Base-by-base conservation (phyloP, 2,113 vertebrate genomes). In the Hemicordylus capensis region DNA sequence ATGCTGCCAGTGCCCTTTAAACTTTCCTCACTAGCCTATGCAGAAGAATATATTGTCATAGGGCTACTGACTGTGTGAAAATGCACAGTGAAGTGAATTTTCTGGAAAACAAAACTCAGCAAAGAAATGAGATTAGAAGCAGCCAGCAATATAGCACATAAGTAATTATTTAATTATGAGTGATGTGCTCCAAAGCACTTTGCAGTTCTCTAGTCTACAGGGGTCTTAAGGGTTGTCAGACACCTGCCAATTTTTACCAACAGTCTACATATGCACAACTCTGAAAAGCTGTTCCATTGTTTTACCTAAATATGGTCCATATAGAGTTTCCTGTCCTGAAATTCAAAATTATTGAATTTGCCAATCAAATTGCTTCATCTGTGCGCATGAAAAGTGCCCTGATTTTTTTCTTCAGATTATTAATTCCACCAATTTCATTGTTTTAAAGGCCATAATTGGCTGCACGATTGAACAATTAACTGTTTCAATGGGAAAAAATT, bases 31-130 rank as follows among this genome's bases (percentile, higher is more conserved):
- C 61, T 73, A 48, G 56, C 20, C 56, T 74, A 46, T 61, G 56
- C 39, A 61, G 69, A 46, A 46, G 59, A 74, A 74, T 83, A 72
- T 74, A 74, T 83, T 69, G 46, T 39, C 10, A n/a, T 22, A 24
- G 61, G 66, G 56, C 69, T 15, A 59, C 72, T 81, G 70, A 34
- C 51, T 58, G 26, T 34, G n/a, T 59, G 11, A 19, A 61, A 46
- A 34, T 73, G 31, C 56, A 83, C 69, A 83, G 14, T 15, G 69
- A 61, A 69, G 81, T 74, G 74, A 74, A 83, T 74, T 83, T 22
- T 31, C 46, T 31, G 20, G 28, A 24, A 73, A 73, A 34, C 39
- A 83, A 61, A 83, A 14, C 48, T 39, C 31, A 7, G 39, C 42
- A 73, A 61, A 61, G 6, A 39, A 80, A 26, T 44, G 1, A 80